Evolutionary conservation across 2,888 invertebrate genomes (phyloP).

Genomic region (Tridacna crocea): DNA sequence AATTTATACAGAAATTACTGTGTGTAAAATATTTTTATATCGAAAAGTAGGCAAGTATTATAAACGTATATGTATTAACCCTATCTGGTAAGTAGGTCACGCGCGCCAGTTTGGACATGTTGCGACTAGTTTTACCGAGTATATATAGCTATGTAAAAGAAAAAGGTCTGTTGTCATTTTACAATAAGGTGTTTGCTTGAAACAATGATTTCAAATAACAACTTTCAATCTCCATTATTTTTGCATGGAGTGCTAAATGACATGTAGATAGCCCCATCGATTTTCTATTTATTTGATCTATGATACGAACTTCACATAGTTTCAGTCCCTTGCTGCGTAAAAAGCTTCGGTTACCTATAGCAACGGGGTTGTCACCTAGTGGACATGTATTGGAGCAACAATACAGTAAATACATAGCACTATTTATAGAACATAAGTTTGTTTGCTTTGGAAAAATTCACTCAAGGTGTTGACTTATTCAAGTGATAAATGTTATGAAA

Average conservation of each 20-base stretch:
- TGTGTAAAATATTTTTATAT: slow-evolving; percentile 15
- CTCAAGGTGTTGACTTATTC: no score
- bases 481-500: no score
- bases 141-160: no score
- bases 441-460: no score
- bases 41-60: slow-evolving; percentile 21
- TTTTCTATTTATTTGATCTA: not conserved
- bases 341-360: not conserved
- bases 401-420: not conserved
- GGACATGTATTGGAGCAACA: not conserved
- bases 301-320: not conserved
- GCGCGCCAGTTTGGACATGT: slow-evolving; percentile 2
- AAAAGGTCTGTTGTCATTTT: not conserved
- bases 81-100: slow-evolving; percentile 10
- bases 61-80: slow-evolving; percentile 19
- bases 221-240: no score
- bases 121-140: not conserved
- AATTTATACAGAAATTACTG: not conserved
- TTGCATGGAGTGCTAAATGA: not conserved
- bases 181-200: not conserved
- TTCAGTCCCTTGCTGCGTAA: not conserved
- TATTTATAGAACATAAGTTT: no score
- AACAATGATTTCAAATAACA: not conserved
- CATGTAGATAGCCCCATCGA: not conserved
- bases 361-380: not conserved